Evolutionary conservation across 2,888 invertebrate genomes (phyloP).

Genomic region (Oasisia sp.): DNA sequence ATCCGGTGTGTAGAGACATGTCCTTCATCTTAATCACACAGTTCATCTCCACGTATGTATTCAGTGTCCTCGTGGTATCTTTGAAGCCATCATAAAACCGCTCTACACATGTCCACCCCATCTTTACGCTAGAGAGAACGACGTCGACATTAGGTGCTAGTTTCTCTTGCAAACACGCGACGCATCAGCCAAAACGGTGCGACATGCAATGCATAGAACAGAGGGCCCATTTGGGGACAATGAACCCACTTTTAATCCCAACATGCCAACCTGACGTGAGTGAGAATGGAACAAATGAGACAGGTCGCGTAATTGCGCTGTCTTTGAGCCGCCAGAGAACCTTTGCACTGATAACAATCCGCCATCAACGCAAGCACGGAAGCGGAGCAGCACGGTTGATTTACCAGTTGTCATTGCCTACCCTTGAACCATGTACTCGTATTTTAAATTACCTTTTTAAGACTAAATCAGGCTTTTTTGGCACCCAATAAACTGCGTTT

Average conservation of each 20-base stretch:
- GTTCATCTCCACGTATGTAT: background rate
- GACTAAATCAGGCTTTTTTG: too few relatives aligned
- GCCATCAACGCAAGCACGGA: background rate
- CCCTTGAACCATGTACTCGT: background rate
- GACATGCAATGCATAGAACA: background rate
- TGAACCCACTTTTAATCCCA: background rate
- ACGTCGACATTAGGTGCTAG: background rate
- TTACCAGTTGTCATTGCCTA: background rate
- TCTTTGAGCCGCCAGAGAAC: background rate
- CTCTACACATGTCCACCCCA: background rate
- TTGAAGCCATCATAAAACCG: background rate
- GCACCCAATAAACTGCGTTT: too few relatives aligned
- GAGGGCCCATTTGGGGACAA: background rate
- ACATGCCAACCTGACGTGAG: background rate
- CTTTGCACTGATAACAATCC: background rate
- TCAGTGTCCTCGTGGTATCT: background rate
- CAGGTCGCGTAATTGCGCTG: background rate
- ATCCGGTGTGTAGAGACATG: background rate
- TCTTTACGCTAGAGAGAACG: background rate
- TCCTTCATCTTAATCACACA: background rate
- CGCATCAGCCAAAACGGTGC: background rate
- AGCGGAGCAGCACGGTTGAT: background rate
- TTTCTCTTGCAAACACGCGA: background rate
- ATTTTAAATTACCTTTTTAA: background rate
- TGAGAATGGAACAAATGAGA: background rate